These are phyloP conservation scores for Sipha flava DNA, from an alignment of 1,140 invertebrate genomes.

Conservation along the genomic window DNA sequence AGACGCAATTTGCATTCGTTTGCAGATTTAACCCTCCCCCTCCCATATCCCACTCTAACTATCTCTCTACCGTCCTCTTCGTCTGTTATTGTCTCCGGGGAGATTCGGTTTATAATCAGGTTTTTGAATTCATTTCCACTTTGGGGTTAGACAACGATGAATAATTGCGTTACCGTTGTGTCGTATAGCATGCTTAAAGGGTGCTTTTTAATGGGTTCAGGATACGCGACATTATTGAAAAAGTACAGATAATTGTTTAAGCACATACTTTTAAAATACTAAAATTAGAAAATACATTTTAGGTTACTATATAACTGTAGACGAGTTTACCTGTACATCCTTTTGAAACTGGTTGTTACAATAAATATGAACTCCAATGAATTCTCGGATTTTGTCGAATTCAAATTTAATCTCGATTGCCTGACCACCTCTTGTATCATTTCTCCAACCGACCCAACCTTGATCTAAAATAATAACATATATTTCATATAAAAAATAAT, in stretches of 20 bases:
- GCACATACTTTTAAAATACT: too few relatives aligned
- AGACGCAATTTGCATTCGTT: constrained; percentile 27
- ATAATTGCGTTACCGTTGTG: constrained; percentile 2
- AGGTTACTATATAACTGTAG: not conserved
- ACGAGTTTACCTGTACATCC: constrained; percentile 68
- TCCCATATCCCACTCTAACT: not conserved
- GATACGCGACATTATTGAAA: not conserved
- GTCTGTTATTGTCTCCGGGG: not conserved
- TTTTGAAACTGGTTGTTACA: constrained; percentile 73
- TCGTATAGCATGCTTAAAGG: not conserved
- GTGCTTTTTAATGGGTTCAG: not conserved
- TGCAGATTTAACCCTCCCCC: not conserved
- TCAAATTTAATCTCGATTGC: constrained; percentile 73
- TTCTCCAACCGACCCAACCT: constrained; percentile 88
- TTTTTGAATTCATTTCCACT: constrained; percentile 11
- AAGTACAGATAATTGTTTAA: not conserved
- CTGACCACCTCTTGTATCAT: constrained; percentile 58
- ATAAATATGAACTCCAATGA: constrained; percentile 72
- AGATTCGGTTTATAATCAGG: constrained; percentile 8
- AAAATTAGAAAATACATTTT: not conserved
- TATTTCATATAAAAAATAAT: not conserved
- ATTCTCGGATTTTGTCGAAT: constrained; percentile 79
- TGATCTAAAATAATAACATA: constrained; percentile 45
- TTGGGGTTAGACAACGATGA: constrained; percentile 24
- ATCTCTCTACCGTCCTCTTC: not conserved